phyloP scores from a whole-genome alignment of 1,140 invertebrate genomes.

The Oppia nitens region DNA sequence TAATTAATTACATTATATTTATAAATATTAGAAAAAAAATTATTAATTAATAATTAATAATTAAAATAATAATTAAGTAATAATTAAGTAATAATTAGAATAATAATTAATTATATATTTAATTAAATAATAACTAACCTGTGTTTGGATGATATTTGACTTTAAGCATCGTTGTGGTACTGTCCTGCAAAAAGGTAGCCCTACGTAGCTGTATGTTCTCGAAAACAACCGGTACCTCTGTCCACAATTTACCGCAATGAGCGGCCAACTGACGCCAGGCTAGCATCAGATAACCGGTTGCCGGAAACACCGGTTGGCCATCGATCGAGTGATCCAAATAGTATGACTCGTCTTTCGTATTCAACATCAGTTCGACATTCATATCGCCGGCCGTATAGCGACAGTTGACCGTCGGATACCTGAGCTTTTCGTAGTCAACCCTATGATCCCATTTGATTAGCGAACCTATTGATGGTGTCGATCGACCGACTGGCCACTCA shows the following conservation, averaged over 20 bases:
- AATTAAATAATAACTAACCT: too few species aligned
- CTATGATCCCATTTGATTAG: conserved; percentile 36
- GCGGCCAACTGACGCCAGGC: conserved; percentile 85
- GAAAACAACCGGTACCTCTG: conserved; percentile 41
- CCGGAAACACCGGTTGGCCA: conserved; percentile 83
- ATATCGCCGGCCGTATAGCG: background rate
- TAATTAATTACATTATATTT: too few species aligned
- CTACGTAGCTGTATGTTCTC: conserved; percentile 51
- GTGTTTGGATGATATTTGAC: conserved; percentile 66
- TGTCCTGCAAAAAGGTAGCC: conserved; percentile 45
- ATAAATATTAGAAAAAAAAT: too few species aligned
- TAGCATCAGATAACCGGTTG: conserved; percentile 77
- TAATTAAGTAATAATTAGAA: too few species aligned
- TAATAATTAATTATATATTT: too few species aligned
- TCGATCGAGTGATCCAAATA: conserved; percentile 75
- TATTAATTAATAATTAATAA: too few species aligned
- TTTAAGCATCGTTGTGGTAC: conserved; percentile 73
- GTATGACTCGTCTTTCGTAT: conserved; percentile 50
- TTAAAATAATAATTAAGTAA: too few species aligned
- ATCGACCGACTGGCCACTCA: conserved; percentile 30
- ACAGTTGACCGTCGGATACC: conserved; percentile 10
- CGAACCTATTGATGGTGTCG: conserved; percentile 33
- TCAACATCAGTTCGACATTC: conserved; percentile 40
- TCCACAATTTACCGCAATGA: conserved; percentile 44
- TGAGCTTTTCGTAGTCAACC: background rate